Percentiles rank a stretch among this genome's conserved stretches.
Conservation (phyloP, 1,140 invertebrate species). For the Drosophila repleta region DNA sequence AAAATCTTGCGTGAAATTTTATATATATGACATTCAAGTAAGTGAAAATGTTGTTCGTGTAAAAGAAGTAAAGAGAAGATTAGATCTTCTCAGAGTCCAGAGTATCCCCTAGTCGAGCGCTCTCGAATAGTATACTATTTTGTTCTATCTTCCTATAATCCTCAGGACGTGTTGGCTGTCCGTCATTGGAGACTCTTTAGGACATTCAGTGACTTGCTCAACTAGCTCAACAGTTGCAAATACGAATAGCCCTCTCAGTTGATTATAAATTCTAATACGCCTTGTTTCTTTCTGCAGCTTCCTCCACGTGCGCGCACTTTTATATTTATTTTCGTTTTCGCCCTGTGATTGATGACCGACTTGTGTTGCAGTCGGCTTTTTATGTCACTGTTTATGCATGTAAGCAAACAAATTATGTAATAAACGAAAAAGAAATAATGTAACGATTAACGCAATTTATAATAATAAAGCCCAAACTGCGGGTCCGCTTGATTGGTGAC, state of each 20-base stretch:
- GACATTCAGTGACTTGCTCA: too few species aligned
- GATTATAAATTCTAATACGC: neutral
- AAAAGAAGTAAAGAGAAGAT: too few species aligned
- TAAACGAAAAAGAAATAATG: constrained; percentile 49
- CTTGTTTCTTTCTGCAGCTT: neutral
- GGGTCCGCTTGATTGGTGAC: constrained; percentile 31
- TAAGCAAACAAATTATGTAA: constrained; percentile 43
- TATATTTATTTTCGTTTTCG: constrained; percentile 79
- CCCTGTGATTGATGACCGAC: constrained; percentile 73
- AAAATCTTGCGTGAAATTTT: too few species aligned
- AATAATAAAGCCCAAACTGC: constrained; percentile 50
- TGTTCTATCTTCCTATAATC: neutral
- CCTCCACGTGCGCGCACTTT: constrained; percentile 21
- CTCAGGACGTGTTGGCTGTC: constrained; percentile 33
- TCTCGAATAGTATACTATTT: too few species aligned
- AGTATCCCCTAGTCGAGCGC: too few species aligned
- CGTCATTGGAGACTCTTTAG: constrained; percentile 11
- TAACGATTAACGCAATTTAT: constrained; percentile 59
- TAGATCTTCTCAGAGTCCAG: too few species aligned
- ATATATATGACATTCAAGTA: too few species aligned
- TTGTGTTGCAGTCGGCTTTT: constrained; percentile 54
- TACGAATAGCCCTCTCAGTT: neutral
- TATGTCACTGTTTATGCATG: constrained; percentile 46
- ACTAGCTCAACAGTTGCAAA: too few species aligned
- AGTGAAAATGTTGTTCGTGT: too few species aligned